These are phyloP conservation scores for Scaptomyza reducta DNA, from an alignment of 2,888 invertebrate genomes.

Conservation along the genomic window DNA sequence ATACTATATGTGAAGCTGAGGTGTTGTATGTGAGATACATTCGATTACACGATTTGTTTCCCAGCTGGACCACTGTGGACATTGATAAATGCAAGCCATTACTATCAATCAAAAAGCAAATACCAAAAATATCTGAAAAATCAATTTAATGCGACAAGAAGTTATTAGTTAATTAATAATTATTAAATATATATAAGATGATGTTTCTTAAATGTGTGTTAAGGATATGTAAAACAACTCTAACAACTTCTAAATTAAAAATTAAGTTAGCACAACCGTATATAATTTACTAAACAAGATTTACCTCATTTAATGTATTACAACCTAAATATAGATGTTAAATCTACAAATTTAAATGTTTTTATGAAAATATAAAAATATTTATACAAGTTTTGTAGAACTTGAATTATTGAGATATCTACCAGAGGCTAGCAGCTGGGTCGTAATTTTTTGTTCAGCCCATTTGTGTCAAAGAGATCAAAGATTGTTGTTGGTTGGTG, in stretches of 20 bases:
- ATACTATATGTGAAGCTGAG: constrained; percentile 7
- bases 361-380: too few species aligned
- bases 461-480: constrained; percentile 37
- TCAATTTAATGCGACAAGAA: constrained; percentile 16
- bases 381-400: too few species aligned
- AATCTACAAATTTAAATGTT: too few species aligned
- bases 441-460: constrained; percentile 60
- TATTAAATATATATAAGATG: too few species aligned
- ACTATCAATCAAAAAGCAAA: constrained; percentile 62
- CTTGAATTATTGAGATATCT: constrained; percentile 2
- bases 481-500: constrained; percentile 46
- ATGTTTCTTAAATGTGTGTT: too few species aligned
- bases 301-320: too few species aligned
- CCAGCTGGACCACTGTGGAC: constrained; percentile 18
- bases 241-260: too few species aligned
- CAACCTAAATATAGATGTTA: too few species aligned
- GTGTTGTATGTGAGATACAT: constrained; percentile 41
- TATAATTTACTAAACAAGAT: too few species aligned
- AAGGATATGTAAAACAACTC: too few species aligned
- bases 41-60: constrained; percentile 25
- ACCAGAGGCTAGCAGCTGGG: constrained; percentile 18
- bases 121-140: constrained; percentile 31
- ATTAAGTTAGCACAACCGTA: too few species aligned
- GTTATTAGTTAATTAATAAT: too few species aligned
- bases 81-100: constrained; percentile 70